Evolutionary conservation across 2,797 vertebrate species (phyloP).

Genomic region (Mus caroli): DNA sequence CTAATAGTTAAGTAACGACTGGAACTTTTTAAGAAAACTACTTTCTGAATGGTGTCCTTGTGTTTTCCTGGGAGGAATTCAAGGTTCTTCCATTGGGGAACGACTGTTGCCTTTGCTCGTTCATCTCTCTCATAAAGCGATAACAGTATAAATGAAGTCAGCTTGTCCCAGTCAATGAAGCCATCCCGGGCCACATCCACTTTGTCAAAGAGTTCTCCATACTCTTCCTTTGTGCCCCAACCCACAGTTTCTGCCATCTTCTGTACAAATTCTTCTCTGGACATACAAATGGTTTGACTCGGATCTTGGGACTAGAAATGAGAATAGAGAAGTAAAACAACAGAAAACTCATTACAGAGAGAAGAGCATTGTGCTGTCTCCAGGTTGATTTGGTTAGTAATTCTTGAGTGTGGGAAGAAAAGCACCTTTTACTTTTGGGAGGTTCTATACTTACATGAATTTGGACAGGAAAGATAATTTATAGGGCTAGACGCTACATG

Average conservation of each 20-base stretch:
- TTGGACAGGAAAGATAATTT: neutral
- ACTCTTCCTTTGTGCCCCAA: conserved; percentile 89
- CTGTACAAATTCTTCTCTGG: conserved; percentile 88
- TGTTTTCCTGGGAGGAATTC: conserved; percentile 89
- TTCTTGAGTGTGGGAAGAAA: neutral
- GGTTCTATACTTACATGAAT: neutral
- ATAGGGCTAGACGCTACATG: neutral
- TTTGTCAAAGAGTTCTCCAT: conserved; percentile 92
- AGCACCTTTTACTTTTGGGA: neutral
- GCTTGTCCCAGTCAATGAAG: conserved; percentile 89
- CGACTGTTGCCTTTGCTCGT: conserved; percentile 81
- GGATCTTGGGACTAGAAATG: conserved; percentile 77
- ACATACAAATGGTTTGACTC: conserved; percentile 83
- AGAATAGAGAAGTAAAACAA: neutral
- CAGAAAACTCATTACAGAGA: neutral
- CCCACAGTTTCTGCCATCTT: conserved; percentile 86
- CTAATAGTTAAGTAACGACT: conserved; percentile 92
- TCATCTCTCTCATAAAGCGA: conserved; percentile 92
- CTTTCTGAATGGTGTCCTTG: conserved; percentile 91
- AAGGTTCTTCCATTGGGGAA: conserved; percentile 90
- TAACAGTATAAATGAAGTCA: conserved; percentile 91
- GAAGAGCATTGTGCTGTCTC: neutral
- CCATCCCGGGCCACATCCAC: conserved; percentile 89
- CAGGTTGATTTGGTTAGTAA: neutral
- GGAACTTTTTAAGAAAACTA: conserved; percentile 90